These are phyloP conservation scores for Bettongia penicillata DNA, from an alignment of 2,113 vertebrate genomes.

Conservation along the genomic window DNA sequence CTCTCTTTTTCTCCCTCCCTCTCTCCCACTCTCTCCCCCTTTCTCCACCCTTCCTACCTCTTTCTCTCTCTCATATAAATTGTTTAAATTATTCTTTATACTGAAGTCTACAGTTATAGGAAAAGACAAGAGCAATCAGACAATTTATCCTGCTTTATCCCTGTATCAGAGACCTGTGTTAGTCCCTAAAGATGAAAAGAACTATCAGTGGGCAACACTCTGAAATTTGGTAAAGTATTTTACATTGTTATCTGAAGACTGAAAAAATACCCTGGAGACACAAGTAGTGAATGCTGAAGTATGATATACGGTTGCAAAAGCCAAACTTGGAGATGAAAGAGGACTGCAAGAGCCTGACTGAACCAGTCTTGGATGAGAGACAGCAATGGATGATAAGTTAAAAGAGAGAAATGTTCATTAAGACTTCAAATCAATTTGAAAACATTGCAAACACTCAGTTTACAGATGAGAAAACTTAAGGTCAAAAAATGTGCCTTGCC, in stretches of 20 bases:
- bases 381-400: no score
- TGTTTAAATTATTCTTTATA: not conserved
- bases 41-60: no score
- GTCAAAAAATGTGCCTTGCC: not conserved
- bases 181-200: not conserved
- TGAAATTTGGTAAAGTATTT: not conserved
- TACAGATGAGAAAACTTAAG: not conserved
- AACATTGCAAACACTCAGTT: not conserved
- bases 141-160: not conserved
- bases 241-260: not conserved
- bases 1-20: no score
- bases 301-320: not conserved
- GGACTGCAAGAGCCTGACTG: no score
- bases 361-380: no score
- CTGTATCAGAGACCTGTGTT: not conserved
- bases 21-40: no score
- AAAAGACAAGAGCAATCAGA: not conserved
- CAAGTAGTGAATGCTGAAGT: not conserved
- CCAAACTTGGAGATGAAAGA: no score
- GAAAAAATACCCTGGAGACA: not conserved
- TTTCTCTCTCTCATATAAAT: no score
- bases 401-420: no score
- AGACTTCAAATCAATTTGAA: no score
- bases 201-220: not conserved
- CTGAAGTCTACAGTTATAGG: not conserved